Base-by-base conservation (phyloP, 2,797 vertebrate species). In the Molossus alvarezi region DNA sequence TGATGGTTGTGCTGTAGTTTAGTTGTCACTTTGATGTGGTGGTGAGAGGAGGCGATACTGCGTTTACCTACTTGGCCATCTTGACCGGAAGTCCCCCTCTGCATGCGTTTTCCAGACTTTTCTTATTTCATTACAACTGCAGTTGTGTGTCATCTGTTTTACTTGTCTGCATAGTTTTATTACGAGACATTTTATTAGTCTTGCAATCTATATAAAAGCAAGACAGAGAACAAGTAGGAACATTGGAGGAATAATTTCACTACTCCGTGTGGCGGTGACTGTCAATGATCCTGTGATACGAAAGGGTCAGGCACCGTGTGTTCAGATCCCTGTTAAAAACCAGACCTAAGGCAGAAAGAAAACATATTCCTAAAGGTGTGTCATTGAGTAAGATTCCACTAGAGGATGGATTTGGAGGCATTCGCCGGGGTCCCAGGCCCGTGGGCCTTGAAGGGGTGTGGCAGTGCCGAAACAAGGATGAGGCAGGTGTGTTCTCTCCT, bases 171-270 rank as follows among this genome's bases (percentile, higher is more conserved):
- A 5, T 83, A 65, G 45, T 57, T 72, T 87, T 88, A 80, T 72
- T 29, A 64, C 37, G 12, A 73, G 79, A 58, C 45, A 8, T 94
- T 64, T 91, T 90, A 45, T 8, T 79, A 48, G 64, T 51, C 81
- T 94, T 79, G 27, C 45, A 37, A 51, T 89, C 55, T 69, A 88
- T 81, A 92, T 90, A 95, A 93, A 96, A 80, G 62, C 69, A 80
- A 41, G 73, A 76, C 94, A 58, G 14, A 41, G 13, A 85, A 81
- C 67, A 90, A 84, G 57, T 72, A 64, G 73, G 72, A 80, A 94
- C 84, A 48, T 0, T 20, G 33, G 57, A 93, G 76, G 29, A 53
- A 87, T 86, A 60, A 82, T 88, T 29, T 75, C 33, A 58, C 62
- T 41, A 4, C 71, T 90, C 65, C 23, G 6, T n/a, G 15, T 18